These are phyloP conservation scores for Shinisaurus crocodilurus DNA, from an alignment of 2,113 vertebrate species.

Conservation along the genomic window DNA sequence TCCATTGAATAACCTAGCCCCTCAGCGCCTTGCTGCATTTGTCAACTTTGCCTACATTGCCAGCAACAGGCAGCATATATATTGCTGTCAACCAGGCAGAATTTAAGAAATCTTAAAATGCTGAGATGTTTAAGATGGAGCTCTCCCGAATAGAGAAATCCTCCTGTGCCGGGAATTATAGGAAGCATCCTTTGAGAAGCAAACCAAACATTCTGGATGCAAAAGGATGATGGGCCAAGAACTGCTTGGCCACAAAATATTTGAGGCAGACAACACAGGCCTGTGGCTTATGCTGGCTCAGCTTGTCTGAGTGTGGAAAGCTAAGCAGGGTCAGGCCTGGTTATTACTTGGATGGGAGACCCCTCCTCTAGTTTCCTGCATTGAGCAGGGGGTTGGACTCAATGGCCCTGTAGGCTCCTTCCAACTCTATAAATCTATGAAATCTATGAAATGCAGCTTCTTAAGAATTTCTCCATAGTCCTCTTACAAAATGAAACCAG, in stretches of 20 bases:
- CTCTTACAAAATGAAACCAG: slow-evolving; percentile 60
- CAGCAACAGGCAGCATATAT: not conserved
- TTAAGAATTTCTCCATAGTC: slow-evolving; percentile 62
- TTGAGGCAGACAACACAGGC: slow-evolving; percentile 65
- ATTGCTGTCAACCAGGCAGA: not conserved
- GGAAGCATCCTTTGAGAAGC: no score
- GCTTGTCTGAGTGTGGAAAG: no score
- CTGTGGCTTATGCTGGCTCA: no score
- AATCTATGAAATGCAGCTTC: slow-evolving; percentile 43
- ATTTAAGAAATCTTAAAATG: not conserved
- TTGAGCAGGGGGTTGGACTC: no score
- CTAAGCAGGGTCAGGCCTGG: no score
- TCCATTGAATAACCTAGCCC: not conserved
- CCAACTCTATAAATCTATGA: no score
- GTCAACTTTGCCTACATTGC: not conserved
- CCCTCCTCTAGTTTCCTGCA: no score
- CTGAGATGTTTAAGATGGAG: not conserved
- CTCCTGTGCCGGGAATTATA: not conserved
- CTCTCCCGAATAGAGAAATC: not conserved
- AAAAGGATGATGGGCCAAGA: slow-evolving; percentile 42
- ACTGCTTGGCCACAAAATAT: slow-evolving; percentile 59
- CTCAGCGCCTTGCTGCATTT: not conserved
- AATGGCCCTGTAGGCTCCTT: no score
- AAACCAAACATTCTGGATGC: not conserved
- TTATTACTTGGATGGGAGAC: no score